Percentiles rank a stretch among this genome's conserved stretches.
Evolutionary conservation across 2,888 invertebrate genomes (phyloP).

Genomic region (Keiferia lycopersicella): DNA sequence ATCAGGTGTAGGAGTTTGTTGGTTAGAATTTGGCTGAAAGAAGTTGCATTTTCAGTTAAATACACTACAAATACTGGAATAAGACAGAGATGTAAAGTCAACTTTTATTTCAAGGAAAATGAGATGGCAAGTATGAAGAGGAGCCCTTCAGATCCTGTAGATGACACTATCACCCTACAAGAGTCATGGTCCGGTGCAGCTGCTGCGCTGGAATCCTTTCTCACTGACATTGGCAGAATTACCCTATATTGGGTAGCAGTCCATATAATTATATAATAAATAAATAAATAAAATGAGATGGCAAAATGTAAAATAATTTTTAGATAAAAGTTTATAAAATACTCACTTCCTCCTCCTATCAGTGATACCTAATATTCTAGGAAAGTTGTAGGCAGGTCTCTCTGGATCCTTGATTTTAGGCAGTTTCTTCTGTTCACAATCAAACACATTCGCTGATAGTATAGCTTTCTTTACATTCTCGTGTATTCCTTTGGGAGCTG

Average conservation of each 20-base stretch:
- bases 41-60: not conserved
- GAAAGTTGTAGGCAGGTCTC: slow-evolving; percentile 87
- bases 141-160: too few species aligned
- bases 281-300: too few species aligned
- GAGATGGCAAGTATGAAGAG: too few species aligned
- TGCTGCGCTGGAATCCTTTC: too few species aligned
- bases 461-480: slow-evolving; percentile 84
- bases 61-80: not conserved
- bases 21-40: slow-evolving; percentile 82
- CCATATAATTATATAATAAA: too few species aligned
- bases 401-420: slow-evolving; percentile 86
- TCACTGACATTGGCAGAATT: too few species aligned
- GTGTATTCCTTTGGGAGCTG: slow-evolving; percentile 77
- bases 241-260: too few species aligned
- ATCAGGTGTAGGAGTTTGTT: slow-evolving; percentile 85
- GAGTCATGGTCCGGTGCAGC: too few species aligned
- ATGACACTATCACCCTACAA: too few species aligned
- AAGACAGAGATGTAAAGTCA: too few species aligned
- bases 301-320: too few species aligned
- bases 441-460: slow-evolving; percentile 85
- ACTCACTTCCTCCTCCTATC: slow-evolving; percentile 85
- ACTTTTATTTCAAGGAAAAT: too few species aligned
- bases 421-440: slow-evolving; percentile 89
- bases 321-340: not conserved
- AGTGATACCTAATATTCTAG: slow-evolving; percentile 88